These are phyloP conservation scores for Syndactyla subalaris DNA, from an alignment of 2,797 vertebrate species.

Conservation along the genomic window DNA sequence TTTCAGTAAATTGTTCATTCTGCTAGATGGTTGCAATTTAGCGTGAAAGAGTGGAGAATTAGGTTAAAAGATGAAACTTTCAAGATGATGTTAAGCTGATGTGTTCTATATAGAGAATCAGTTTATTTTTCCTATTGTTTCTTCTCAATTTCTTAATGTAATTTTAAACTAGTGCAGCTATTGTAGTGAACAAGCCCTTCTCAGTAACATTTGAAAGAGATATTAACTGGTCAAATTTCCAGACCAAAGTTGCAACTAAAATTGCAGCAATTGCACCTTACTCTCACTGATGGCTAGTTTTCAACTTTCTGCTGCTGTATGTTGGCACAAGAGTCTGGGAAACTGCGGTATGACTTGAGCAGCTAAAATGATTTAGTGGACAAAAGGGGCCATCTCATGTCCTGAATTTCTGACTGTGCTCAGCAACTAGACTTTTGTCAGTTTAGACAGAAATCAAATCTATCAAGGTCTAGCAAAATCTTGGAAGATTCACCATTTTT, in stretches of 20 bases:
- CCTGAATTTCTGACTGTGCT: not conserved
- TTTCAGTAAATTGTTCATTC: not conserved
- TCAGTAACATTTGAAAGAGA: not conserved
- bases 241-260: not conserved
- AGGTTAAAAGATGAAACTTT: not conserved
- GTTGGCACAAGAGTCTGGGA: not conserved
- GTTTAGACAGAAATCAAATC: not conserved
- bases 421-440: not conserved
- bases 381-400: not conserved
- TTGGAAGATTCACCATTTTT: not conserved
- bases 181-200: not conserved
- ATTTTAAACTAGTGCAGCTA: not conserved
- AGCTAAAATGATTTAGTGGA: not conserved
- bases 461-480: not conserved
- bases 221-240: not conserved
- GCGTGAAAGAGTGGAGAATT: not conserved
- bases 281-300: not conserved
- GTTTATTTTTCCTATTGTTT: not conserved
- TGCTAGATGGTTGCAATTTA: not conserved
- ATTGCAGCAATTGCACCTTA: not conserved
- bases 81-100: not conserved
- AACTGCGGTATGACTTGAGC: not conserved
- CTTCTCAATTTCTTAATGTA: not conserved
- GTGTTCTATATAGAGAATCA: not conserved
- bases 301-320: not conserved